Base-by-base conservation (phyloP, 2,113 vertebrate species). In the Centrocercus urophasianus region DNA sequence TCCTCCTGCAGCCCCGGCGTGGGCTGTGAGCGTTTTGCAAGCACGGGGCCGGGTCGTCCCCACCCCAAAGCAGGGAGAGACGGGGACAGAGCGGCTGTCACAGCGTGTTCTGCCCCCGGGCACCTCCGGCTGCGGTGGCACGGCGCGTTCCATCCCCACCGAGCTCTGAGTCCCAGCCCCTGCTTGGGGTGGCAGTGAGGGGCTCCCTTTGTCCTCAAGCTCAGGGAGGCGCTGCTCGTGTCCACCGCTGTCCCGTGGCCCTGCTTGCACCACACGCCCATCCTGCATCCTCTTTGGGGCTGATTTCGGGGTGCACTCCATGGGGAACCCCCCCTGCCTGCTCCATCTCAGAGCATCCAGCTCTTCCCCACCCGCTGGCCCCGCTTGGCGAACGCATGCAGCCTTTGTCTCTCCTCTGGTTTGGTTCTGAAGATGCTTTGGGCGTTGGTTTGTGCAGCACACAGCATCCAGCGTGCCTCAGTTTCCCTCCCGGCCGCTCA, bases 391-490 rank as follows among this genome's bases (percentile, higher is more conserved):
- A 60, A 13, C 3, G 6, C 17, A 4, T 27, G 19, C 73, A 11
- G 24, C 32, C 56, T 45, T 47, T 43, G 21, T 45, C 54, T 14
- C 30, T 25, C 12, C 30, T 20, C 42, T 11, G 8, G 30, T 45
- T 67, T 3, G 20, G 13, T 20, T 43, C 17, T 12, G 11, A 20
- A 27, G 40, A 40, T 22, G 8, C 28, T 57, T 32, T 70, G 67
- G 45, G 16, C 34, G 22, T 28, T 19, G 36, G 6, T 14, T 19
- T 13, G 24, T 32, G 21, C 15, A 13, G 40, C 54, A 12, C 52
- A 2, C 47, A 1, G 0, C 1, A 10, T 48, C 24, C 1, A 1
- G 13, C 1, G 2, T 63, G 84, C 64, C 71, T 77, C 52, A 2
- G 63, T 88, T 79, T 47, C 13, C 82, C 24, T 18, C n/a, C 25